phyloP scores from a whole-genome alignment of 2,888 invertebrate genomes.

The Mayetiola destructor region DNA sequence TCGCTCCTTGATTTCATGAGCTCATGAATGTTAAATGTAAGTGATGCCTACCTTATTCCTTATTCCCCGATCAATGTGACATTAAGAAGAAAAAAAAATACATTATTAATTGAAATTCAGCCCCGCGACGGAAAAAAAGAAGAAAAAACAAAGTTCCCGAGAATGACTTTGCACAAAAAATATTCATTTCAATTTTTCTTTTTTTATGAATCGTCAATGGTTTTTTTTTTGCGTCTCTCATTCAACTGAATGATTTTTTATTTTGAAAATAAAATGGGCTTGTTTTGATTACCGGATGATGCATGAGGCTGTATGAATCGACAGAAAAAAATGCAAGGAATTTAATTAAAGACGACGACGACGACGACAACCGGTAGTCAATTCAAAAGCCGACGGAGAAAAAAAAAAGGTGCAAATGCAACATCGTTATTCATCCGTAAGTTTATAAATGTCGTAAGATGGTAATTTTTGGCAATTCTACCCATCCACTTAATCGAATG shows the following conservation, averaged over 20 bases:
- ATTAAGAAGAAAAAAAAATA: neutral
- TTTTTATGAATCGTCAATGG: neutral
- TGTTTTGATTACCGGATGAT: constrained; percentile 3
- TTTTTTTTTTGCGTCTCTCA: neutral
- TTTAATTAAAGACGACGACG: constrained; percentile 11
- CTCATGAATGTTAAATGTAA: neutral
- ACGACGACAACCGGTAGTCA: too few species aligned
- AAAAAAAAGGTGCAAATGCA: neutral
- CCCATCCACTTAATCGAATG: too few species aligned
- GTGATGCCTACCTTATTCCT: too few species aligned
- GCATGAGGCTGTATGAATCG: too few species aligned
- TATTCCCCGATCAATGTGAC: neutral
- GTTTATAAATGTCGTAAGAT: too few species aligned
- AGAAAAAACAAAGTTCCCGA: neutral
- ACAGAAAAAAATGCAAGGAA: constrained; percentile 1
- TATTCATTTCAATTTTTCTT: constrained; percentile 4
- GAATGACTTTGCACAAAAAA: constrained; percentile 11
- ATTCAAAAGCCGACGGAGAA: too few species aligned
- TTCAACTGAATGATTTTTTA: neutral
- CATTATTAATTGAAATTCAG: constrained; percentile 6
- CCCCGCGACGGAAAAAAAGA: neutral
- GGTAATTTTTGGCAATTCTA: neutral
- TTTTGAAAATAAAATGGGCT: constrained; percentile 12
- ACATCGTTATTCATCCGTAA: neutral
- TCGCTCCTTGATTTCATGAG: neutral